Base-by-base conservation (phyloP, 2,113 vertebrate species). In the Bos taurus region DNA sequence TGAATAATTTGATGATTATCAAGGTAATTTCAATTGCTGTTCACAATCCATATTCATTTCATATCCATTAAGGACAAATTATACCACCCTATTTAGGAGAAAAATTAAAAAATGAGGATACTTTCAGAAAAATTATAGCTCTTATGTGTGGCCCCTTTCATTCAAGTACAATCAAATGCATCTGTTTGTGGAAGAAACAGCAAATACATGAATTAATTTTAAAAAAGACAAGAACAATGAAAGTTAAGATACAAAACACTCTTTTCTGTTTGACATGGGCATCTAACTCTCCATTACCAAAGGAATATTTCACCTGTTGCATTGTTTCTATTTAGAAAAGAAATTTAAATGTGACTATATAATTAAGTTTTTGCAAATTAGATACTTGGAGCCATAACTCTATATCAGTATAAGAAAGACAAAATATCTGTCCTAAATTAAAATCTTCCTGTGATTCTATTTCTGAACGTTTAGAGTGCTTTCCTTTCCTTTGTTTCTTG, bases 1-100 rank as follows among this genome's bases (percentile, higher is more conserved):
- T 90, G 56, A 96, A 97, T 95, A 90, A 97, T 96, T 98, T 96
- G 56, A 80, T 97, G 54, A 95, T 95, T 96, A 97, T 62, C 94
- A 97, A 98, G 64, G 33, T 43, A 82, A 96, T 96, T 85, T 90
- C 64, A 92, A 90, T 36, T 83, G 59, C 60, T 95, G 9, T 52
- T 97, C 81, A 60, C 84, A 96, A n/a, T 82, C 85, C 25, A 84
- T 94, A 97, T 97, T 97, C 33, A 96, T 97, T 91, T 96, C 77
- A 85, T 95, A 96, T 59, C 57, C 90, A 97, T 96, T 96, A 97
- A 94, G 17, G 23, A 89, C 11, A 96, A 98, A 97, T 98, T 94
- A 95, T 86, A 85, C n/a, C 87, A 94, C 60, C 77, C 7, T 82
- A 91, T 90, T 97, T 93, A 92, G 21, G 16, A 95, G 81, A 92